Percentiles rank a stretch among this genome's conserved stretches.
These are phyloP conservation scores for Sarcophilus harrisii DNA, from an alignment of 2,797 vertebrate species.

Conservation along the genomic window DNA sequence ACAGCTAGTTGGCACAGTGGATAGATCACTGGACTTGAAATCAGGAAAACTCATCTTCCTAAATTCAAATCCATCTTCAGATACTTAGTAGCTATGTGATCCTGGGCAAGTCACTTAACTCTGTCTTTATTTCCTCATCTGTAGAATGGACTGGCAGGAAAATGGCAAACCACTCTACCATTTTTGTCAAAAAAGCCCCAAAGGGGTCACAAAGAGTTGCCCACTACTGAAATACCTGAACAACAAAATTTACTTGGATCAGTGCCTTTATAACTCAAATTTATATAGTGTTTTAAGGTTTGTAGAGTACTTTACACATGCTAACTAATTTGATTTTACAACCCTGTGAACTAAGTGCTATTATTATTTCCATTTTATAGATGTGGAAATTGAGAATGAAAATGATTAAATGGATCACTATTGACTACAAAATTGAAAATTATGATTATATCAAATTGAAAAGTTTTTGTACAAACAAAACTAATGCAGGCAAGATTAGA, in stretches of 20 bases:
- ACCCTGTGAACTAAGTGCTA: background rate
- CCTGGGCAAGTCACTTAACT: background rate
- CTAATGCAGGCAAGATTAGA: no score
- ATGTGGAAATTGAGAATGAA: background rate
- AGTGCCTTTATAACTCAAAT: background rate
- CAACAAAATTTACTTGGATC: background rate
- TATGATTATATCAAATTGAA: no score
- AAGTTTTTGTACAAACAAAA: no score
- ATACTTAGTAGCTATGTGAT: background rate
- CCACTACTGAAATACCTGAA: background rate
- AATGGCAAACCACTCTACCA: background rate
- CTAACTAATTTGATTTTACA: background rate
- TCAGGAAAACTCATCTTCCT: background rate
- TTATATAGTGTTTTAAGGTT: background rate
- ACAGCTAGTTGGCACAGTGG: background rate
- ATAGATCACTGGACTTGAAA: background rate
- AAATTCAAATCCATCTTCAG: background rate
- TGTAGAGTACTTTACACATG: background rate
- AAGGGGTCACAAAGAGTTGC: background rate
- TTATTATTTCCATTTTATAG: background rate
- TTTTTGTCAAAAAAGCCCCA: background rate
- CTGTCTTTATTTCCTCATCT: background rate
- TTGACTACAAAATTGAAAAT: no score
- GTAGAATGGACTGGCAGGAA: background rate
- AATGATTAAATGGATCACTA: no score